A percentile compares a stretch with the other conserved stretches of the same genome.
Evolutionary conservation across 1,140 invertebrate species (phyloP).

Genomic region (Hyles euphorbiae): DNA sequence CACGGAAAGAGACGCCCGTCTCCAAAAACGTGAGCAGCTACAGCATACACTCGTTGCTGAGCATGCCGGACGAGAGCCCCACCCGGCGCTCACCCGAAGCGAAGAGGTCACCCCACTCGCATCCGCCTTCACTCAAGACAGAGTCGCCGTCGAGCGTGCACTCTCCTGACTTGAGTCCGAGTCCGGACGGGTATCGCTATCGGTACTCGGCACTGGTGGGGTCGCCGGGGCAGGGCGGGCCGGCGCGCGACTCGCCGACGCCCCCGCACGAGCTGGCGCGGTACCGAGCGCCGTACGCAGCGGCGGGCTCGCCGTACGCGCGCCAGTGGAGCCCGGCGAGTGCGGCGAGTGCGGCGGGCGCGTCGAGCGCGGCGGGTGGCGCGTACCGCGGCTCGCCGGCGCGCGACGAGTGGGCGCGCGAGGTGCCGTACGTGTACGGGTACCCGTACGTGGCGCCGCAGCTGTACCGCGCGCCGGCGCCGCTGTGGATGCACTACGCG

Average conservation of each 20-base stretch:
- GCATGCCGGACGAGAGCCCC: conserved; percentile 66
- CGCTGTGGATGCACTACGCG: conserved; percentile 42
- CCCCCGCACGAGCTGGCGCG: conserved; percentile 30
- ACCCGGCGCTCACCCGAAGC: conserved; percentile 47
- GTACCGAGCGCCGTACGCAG: conserved; percentile 26
- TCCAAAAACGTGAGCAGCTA: conserved; percentile 80
- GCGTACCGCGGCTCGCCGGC: conserved; percentile 29
- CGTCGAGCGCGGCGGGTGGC: conserved; percentile 16
- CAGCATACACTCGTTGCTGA: conserved; percentile 86
- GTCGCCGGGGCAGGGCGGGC: conserved; percentile 29
- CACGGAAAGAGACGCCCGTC: conserved; percentile 39
- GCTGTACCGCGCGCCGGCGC: conserved; percentile 51
- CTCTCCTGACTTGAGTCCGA: conserved; percentile 63
- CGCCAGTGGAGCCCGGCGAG: conserved; percentile 20
- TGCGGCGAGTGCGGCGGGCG: conserved; percentile 16
- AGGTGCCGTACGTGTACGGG: conserved; percentile 41
- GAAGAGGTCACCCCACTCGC: conserved; percentile 52
- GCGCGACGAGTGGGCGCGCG: conserved; percentile 42
- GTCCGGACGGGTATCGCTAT: conserved; percentile 55
- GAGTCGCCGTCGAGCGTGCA: conserved; percentile 58
- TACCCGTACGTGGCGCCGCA: conserved; percentile 39
- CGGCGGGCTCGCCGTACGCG: conserved; percentile 42
- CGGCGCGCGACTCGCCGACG: conserved; percentile 35
- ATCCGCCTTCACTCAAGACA: conserved; percentile 51
- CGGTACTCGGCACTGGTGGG: conserved; percentile 45